Evolutionary conservation across 1,140 invertebrate genomes (phyloP).

Genomic region (Lepidurus arcticus): DNA sequence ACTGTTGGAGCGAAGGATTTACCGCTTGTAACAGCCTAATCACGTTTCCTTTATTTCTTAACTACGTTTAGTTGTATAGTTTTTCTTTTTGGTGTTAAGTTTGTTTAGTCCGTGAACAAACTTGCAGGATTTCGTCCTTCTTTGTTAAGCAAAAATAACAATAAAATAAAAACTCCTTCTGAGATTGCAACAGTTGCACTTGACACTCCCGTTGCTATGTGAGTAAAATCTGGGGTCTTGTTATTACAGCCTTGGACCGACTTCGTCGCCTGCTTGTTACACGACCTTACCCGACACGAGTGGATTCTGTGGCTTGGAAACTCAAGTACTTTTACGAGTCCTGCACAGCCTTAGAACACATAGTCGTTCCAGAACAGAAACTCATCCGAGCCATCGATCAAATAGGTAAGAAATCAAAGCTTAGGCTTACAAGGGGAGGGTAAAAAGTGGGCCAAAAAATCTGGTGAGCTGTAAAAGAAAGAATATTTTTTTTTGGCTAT

Average conservation of each 20-base stretch:
- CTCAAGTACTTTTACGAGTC: slow-evolving; percentile 38
- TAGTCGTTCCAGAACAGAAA: slow-evolving; percentile 36
- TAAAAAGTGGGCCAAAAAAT: neutral
- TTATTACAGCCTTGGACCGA: slow-evolving; percentile 33
- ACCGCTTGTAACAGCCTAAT: neutral
- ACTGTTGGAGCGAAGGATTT: neutral
- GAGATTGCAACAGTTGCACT: no score
- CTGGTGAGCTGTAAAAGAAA: neutral
- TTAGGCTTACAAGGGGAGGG: neutral
- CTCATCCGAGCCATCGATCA: slow-evolving; percentile 37
- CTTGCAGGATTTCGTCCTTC: no score
- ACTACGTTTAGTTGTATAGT: neutral
- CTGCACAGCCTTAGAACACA: slow-evolving; percentile 36
- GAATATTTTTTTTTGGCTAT: no score
- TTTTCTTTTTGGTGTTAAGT: no score
- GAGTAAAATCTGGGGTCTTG: slow-evolving; percentile 25
- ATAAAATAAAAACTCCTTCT: no score
- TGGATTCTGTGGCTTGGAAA: slow-evolving; percentile 35
- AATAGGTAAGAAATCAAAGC: slow-evolving; percentile 35
- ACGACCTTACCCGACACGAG: slow-evolving; percentile 34
- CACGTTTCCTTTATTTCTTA: neutral
- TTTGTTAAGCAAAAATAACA: no score
- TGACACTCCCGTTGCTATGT: neutral
- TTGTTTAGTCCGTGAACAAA: no score
- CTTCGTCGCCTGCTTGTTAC: slow-evolving; percentile 35